Evolutionary conservation across 2,113 vertebrate genomes (phyloP), one percentile per base, ranked within the genome.

Genomic region (Vulpes lagopus): DNA sequence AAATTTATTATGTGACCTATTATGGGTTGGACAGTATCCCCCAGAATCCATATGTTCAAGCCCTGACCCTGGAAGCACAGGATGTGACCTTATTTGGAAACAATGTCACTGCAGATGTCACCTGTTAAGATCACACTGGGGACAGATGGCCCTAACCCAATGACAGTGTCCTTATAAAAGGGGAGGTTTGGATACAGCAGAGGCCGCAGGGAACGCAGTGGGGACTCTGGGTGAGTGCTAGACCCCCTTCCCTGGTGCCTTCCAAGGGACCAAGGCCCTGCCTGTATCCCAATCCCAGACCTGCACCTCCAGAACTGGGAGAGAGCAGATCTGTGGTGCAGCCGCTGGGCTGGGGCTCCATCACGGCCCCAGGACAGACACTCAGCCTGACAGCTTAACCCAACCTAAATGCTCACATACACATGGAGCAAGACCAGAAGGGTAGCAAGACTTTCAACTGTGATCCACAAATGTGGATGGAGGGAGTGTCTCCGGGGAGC

Each of bases 211-310:
- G 25, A 30, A 12, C 0, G 0, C n/a, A 2, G 0, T 7, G 20
- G 11, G 55, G 62, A 38, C 30, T 49, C 2, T 3, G 32, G 6
- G 10, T 1, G 0, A 22, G 32, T 30, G 57, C 73, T 35, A 7
- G 43, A 17, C 74, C 43, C 43, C 74, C 14, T 76, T 25, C 71
- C 51, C 74, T 10, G 4, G 65, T 0, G 0, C 55, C 49, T 49
- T 59, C 59, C 3, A 3, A 14, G n/a, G 59, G 59, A 6, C 8
- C 1, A 0, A 0, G 0, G 71, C n/a, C 71, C 6, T 17, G 19
- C 59, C 32, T 3, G 30, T 5, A 10, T 59, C 84, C 16, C 7
- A 0, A 11, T 30, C 15, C 8, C 10, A 2, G 59, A 17, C 62
- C 49, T 25, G 49, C 3, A 65, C 38, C 86, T 38, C 82, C 86